phyloP scores from a whole-genome alignment of 2,888 invertebrate species.

The Miltochrista miniata region DNA sequence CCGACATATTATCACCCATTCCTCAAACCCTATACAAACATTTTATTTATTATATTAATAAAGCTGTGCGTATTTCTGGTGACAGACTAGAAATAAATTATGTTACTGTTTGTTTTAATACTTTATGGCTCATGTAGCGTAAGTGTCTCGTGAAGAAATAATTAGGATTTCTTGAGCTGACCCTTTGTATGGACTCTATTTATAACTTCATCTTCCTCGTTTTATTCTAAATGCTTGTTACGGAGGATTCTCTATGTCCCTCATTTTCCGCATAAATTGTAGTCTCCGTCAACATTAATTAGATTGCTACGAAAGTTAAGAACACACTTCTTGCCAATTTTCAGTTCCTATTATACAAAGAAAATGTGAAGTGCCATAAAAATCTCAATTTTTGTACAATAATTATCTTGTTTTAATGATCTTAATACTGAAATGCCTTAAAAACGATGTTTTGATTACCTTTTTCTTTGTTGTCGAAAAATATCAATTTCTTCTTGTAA shows the following conservation, averaged over 20 bases:
- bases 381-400: not conserved
- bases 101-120: constrained; percentile 36
- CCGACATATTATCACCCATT: too few species aligned
- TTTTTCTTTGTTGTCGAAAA: too few species aligned
- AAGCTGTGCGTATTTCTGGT: constrained; percentile 27
- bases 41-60: constrained; percentile 7
- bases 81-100: constrained; percentile 25
- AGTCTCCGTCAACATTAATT: too few species aligned
- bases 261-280: too few species aligned
- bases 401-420: not conserved
- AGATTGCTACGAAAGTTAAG: too few species aligned
- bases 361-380: not conserved
- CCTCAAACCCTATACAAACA: not conserved
- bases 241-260: too few species aligned
- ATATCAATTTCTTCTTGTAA: not conserved
- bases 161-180: constrained; percentile 39
- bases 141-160: constrained; percentile 54
- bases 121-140: constrained; percentile 51
- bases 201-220: constrained; percentile 6
- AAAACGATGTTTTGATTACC: not conserved
- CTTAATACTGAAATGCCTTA: not conserved
- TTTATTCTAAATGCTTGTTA: not conserved
- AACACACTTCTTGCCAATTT: too few species aligned
- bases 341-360: not conserved
- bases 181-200: constrained; percentile 34